Conservation (phyloP, 2,113 vertebrate genomes). For the Hippocampus mohnikei region DNA sequence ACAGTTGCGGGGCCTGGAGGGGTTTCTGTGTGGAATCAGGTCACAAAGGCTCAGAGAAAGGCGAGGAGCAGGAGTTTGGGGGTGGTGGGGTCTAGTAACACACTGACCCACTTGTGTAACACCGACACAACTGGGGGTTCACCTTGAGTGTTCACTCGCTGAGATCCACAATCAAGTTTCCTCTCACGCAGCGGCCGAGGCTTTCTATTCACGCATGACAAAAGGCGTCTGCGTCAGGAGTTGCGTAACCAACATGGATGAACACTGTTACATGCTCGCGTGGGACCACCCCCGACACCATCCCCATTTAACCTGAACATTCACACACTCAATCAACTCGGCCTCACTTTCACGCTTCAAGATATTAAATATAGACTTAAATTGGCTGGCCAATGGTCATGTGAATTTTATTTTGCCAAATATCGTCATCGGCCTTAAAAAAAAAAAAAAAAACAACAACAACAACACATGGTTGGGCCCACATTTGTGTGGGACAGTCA, state of each 20-base stretch:
- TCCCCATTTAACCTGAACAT: too few species aligned
- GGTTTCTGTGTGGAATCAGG: slow-evolving; percentile 72
- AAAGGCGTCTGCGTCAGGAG: background rate
- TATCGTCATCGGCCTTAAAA: too few species aligned
- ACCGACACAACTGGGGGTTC: background rate
- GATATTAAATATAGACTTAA: too few species aligned
- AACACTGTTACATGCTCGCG: background rate
- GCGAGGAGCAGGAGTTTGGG: slow-evolving; percentile 42
- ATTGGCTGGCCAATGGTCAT: too few species aligned
- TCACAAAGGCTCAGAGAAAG: slow-evolving; percentile 61
- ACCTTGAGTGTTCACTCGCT: background rate
- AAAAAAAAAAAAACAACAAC: too few species aligned
- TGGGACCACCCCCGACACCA: too few species aligned
- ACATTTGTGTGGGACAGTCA: too few species aligned
- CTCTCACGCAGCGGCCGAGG: background rate
- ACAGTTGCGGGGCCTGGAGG: background rate
- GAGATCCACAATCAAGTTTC: background rate
- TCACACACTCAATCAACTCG: too few species aligned
- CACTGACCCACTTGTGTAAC: slow-evolving; percentile 82
- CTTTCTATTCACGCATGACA: background rate
- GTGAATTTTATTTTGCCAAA: too few species aligned
- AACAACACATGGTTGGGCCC: too few species aligned
- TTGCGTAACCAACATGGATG: background rate
- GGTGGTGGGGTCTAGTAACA: slow-evolving; percentile 66
- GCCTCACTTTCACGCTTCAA: too few species aligned